Percentiles rank a stretch among this genome's conserved stretches.
phyloP scores from a whole-genome alignment of 2,797 vertebrate species.

The Muraenolepis orangiensis region DNA sequence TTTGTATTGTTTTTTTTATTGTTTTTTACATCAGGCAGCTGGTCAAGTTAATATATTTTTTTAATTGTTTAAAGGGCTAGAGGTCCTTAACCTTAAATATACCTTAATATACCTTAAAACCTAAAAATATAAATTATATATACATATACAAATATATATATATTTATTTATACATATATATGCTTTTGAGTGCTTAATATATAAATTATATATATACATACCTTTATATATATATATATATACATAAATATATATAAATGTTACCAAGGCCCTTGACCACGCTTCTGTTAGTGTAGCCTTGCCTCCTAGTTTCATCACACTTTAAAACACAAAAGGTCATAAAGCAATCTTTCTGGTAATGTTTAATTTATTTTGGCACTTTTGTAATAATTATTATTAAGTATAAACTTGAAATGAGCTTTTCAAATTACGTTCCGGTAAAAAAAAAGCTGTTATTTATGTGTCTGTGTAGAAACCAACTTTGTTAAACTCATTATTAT shows the following conservation, averaged over 20 bases:
- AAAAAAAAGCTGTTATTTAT: neutral
- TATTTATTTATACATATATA: too few relatives aligned
- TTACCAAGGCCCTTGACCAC: too few relatives aligned
- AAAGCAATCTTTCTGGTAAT: neutral
- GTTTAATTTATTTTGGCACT: neutral
- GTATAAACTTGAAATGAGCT: neutral
- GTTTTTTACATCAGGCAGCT: neutral
- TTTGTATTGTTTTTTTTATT: neutral
- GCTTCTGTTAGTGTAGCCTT: too few relatives aligned
- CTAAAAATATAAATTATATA: too few relatives aligned
- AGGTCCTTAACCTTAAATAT: too few relatives aligned
- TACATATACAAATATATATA: too few relatives aligned
- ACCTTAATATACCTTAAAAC: too few relatives aligned
- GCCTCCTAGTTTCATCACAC: neutral
- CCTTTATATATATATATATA: neutral
- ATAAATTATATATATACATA: too few relatives aligned
- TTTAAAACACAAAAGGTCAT: neutral
- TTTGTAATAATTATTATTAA: too few relatives aligned
- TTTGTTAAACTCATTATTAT: neutral
- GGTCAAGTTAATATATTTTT: neutral
- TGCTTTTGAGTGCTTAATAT: too few relatives aligned
- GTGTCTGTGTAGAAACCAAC: neutral
- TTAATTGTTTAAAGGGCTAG: neutral
- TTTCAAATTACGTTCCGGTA: neutral
- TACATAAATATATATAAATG: neutral